These are phyloP conservation scores for Caenorhabditis brenneri DNA, from an alignment of 1,140 invertebrate species.

Conservation along the genomic window DNA sequence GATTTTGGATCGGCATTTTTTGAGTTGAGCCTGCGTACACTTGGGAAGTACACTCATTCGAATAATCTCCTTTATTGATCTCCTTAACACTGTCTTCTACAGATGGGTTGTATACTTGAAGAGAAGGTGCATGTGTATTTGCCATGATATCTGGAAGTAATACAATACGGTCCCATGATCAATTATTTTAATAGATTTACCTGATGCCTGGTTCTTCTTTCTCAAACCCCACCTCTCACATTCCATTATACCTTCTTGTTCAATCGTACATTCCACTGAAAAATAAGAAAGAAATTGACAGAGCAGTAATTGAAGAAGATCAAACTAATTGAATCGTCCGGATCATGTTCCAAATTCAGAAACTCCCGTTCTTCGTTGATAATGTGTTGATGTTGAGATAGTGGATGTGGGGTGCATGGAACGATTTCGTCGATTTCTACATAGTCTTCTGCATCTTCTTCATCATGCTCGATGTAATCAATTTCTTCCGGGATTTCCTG, in stretches of 20 bases:
- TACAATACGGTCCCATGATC: too few relatives aligned
- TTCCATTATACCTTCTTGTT: neutral
- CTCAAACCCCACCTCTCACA: neutral
- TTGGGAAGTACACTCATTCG: too few relatives aligned
- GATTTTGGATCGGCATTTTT: too few relatives aligned
- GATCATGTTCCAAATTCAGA: neutral
- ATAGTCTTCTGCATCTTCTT: neutral
- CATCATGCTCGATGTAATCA: neutral
- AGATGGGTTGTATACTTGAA: too few relatives aligned
- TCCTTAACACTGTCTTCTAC: too few relatives aligned
- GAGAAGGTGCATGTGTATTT: too few relatives aligned
- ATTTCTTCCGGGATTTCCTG: neutral
- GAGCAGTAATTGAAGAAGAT: neutral
- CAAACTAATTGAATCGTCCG: neutral
- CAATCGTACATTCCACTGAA: constrained; percentile 19
- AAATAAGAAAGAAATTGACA: neutral
- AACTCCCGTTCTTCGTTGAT: neutral
- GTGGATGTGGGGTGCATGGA: neutral
- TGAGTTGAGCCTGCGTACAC: too few relatives aligned
- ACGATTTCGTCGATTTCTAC: neutral
- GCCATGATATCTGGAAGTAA: too few relatives aligned
- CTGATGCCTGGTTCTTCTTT: too few relatives aligned
- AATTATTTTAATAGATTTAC: too few relatives aligned
- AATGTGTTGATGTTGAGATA: neutral
- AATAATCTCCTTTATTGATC: too few relatives aligned